Conservation (phyloP, 2,888 invertebrate species). For the Sinodicranocentrus sp. region DNA sequence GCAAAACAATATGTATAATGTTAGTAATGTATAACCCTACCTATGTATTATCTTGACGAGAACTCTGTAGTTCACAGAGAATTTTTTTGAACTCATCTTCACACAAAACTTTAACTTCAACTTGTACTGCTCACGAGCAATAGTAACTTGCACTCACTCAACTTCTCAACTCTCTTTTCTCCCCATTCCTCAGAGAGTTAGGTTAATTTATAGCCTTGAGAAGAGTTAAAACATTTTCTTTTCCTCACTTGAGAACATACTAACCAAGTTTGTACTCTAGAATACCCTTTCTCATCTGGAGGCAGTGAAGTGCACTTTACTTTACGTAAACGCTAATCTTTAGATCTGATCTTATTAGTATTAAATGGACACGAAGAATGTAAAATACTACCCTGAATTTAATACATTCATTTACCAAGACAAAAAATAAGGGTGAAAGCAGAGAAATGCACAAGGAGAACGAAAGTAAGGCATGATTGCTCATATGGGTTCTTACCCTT, state of each 20-base stretch:
- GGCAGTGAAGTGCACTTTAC: background rate
- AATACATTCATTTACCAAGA: too few relatives aligned
- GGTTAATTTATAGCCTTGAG: constrained; percentile 54
- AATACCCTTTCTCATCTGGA: background rate
- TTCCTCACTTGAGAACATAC: constrained; percentile 1
- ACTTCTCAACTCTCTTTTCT: constrained; percentile 34
- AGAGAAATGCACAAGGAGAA: background rate
- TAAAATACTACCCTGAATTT: too few relatives aligned
- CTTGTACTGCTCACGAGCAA: constrained; percentile 15
- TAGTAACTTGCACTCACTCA: constrained; percentile 14
- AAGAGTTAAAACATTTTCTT: constrained; percentile 34
- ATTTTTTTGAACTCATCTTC: background rate
- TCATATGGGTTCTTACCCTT: constrained; percentile 59
- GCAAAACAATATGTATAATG: background rate
- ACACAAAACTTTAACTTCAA: background rate
- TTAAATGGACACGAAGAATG: too few relatives aligned
- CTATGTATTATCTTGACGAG: background rate
- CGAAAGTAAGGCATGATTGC: background rate
- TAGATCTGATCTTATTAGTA: background rate
- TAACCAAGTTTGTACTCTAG: background rate
- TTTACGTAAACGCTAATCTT: background rate
- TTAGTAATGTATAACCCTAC: background rate
- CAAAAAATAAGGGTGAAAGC: constrained; percentile 6
- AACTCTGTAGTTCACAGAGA: background rate
- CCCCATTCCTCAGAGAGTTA: constrained; percentile 41